These are phyloP conservation scores for Chondrilla cf. caribensis DNA, from an alignment of 37 sponge, comb jelly and placozoan genomes.

Conservation along the genomic window DNA sequence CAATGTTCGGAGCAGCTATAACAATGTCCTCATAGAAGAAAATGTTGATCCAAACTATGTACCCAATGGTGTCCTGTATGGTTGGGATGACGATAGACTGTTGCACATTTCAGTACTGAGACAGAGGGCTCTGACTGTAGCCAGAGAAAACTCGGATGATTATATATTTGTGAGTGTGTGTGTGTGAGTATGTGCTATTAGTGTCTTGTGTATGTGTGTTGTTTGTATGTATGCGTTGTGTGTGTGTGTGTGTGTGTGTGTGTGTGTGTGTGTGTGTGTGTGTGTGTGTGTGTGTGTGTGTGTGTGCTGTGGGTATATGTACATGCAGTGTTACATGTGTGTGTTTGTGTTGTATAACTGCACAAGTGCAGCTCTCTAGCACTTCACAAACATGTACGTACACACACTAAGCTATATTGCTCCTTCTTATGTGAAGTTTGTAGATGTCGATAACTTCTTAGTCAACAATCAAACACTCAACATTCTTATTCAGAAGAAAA, in stretches of 20 bases:
- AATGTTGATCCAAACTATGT: conserved; percentile 28
- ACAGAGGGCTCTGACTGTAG: conserved; percentile 73
- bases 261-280: conserved; percentile 3
- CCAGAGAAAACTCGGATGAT: conserved; percentile 47
- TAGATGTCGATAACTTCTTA: conserved; percentile 80
- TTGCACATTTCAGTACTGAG: conserved; percentile 48
- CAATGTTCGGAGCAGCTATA: conserved; percentile 48
- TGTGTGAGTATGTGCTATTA: not conserved
- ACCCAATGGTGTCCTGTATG: not conserved
- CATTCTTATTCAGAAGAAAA: conserved; percentile 54
- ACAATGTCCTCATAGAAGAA: conserved; percentile 35
- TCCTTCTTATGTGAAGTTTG: no score
- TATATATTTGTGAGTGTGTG: conserved; percentile 70
- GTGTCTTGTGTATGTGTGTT: not conserved
- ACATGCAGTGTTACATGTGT: no score
- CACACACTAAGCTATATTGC: no score
- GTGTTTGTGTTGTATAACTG: no score
- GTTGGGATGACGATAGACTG: conserved; percentile 63
- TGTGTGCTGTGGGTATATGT: not conserved
- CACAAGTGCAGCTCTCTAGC: no score
- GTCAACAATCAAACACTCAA: conserved; percentile 64
- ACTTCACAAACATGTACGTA: no score
- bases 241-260: conserved; percentile 15
- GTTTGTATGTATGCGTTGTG: no score
- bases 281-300: not conserved